Conservation (phyloP, 2,888 invertebrate genomes). For the Myopa testacea region DNA sequence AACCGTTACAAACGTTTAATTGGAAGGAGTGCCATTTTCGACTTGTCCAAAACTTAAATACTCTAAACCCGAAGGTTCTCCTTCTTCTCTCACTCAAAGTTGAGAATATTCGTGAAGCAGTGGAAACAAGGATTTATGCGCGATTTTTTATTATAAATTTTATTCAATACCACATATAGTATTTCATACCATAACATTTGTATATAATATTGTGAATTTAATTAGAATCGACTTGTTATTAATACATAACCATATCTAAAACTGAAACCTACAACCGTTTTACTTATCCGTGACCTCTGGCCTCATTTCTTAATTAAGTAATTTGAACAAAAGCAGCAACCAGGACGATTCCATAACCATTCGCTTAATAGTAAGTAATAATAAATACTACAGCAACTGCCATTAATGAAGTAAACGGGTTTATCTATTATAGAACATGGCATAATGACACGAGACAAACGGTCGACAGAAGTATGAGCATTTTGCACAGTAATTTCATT, state of each 20-base stretch:
- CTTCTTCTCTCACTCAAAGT: no score
- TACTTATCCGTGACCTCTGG: not conserved
- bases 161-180: no score
- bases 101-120: no score
- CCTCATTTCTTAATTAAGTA: slow-evolving; percentile 37
- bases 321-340: slow-evolving; percentile 9
- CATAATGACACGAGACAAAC: not conserved
- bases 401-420: slow-evolving; percentile 17
- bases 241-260: slow-evolving; percentile 8
- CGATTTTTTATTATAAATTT: no score
- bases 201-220: no score
- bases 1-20: no score
- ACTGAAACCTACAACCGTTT: not conserved
- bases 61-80: no score
- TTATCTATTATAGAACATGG: not conserved
- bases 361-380: slow-evolving; percentile 23
- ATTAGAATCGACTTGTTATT: not conserved
- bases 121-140: no score
- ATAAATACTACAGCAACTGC: slow-evolving; percentile 30
- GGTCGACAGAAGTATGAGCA: not conserved
- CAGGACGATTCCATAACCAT: slow-evolving; percentile 10
- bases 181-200: no score
- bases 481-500: slow-evolving; percentile 33
- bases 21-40: no score
- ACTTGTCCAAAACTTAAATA: no score